These are phyloP conservation scores for Chloropsis cyanopogon DNA, from an alignment of 2,113 vertebrate species.

Conservation along the genomic window DNA sequence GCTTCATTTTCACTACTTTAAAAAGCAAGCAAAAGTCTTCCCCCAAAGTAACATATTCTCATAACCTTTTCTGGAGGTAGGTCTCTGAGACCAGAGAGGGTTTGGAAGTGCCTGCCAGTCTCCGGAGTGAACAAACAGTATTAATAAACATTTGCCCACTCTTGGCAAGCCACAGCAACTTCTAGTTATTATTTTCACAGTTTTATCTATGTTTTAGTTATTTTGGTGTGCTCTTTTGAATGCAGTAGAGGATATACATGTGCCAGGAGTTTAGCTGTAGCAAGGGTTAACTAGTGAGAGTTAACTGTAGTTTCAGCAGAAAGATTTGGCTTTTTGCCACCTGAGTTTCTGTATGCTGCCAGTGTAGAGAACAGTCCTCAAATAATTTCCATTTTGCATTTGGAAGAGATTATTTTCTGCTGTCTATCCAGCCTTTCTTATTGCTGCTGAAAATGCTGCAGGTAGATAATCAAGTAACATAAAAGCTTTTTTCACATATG, in stretches of 20 bases:
- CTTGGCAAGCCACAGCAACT: neutral
- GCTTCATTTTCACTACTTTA: constrained; percentile 51
- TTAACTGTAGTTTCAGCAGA: neutral
- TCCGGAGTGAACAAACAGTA: neutral
- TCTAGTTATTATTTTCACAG: neutral
- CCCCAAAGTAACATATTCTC: neutral
- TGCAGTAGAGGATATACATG: neutral
- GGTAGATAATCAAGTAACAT: neutral
- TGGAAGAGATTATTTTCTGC: neutral
- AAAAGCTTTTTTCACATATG: neutral
- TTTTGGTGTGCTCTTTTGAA: neutral
- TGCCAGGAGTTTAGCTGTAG: neutral
- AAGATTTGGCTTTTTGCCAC: neutral
- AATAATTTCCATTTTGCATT: neutral
- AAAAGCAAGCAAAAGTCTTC: constrained; percentile 11
- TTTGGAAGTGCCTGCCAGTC: neutral
- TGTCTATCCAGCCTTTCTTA: neutral
- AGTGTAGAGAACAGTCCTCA: neutral
- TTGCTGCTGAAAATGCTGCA: neutral
- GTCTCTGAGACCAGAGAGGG: neutral
- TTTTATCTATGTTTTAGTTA: neutral
- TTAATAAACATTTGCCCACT: neutral
- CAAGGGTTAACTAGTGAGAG: neutral
- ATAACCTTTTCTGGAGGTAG: neutral
- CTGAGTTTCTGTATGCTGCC: neutral